These are phyloP conservation scores for Prionailurus viverrinus DNA, from an alignment of 2,113 vertebrate species.

Conservation along the genomic window DNA sequence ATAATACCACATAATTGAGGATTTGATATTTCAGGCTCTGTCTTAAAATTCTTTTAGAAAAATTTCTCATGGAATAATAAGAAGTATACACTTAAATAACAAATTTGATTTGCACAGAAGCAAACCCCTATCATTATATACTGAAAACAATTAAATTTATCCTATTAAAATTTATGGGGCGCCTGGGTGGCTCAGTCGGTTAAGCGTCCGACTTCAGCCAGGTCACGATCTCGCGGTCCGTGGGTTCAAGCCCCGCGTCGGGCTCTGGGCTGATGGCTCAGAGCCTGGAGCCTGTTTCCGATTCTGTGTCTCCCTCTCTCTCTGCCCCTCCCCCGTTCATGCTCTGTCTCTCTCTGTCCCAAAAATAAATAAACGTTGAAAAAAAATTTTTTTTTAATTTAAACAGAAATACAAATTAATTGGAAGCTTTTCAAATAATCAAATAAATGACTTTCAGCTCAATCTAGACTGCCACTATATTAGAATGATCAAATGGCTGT, in stretches of 20 bases:
- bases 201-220: no score
- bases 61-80: not conserved
- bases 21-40: not conserved
- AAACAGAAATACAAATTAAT: slow-evolving; percentile 63
- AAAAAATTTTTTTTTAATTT: no score
- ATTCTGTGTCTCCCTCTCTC: no score
- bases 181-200: no score
- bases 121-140: not conserved
- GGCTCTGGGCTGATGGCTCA: no score
- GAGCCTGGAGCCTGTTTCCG: no score
- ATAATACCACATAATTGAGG: not conserved
- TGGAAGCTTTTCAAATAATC: slow-evolving; percentile 39
- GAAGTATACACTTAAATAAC: not conserved
- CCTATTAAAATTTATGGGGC: slow-evolving; percentile 15
- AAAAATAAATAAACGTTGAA: no score
- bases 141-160: slow-evolving; percentile 1
- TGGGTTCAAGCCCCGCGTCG: no score
- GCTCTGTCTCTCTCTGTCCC: no score
- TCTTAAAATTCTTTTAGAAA: not conserved
- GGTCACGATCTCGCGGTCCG: no score
- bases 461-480: not conserved
- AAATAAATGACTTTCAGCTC: slow-evolving; percentile 49
- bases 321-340: no score
- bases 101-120: not conserved
- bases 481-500: not conserved